phyloP scores from a whole-genome alignment of 2,797 vertebrate genomes.

The Oreochromis mossambicus region DNA sequence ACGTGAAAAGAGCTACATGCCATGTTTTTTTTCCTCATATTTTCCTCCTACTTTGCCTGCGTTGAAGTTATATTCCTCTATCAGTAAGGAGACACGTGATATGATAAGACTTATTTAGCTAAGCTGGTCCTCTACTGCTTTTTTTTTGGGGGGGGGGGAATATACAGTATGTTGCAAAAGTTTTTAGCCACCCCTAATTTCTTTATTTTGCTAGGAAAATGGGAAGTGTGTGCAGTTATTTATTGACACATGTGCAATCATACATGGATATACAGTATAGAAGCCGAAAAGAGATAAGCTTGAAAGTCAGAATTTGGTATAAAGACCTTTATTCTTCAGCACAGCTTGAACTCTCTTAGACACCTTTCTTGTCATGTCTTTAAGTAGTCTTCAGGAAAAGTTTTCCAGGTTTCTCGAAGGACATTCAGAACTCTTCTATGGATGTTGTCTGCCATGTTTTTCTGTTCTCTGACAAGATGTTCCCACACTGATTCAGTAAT shows the following conservation, averaged over 20 bases:
- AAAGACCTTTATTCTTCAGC: background rate
- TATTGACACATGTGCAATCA: background rate
- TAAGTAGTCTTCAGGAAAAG: background rate
- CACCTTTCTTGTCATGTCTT: background rate
- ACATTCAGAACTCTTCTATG: background rate
- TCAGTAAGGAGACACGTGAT: background rate
- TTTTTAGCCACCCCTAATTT: background rate
- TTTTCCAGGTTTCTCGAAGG: background rate
- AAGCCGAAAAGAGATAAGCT: background rate
- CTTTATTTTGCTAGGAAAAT: background rate
- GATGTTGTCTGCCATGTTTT: background rate
- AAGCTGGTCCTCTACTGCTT: background rate
- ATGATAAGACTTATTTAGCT: background rate
- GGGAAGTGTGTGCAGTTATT: background rate
- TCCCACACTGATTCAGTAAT: background rate
- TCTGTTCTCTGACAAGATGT: background rate
- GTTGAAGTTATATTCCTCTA: background rate
- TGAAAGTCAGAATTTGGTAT: background rate
- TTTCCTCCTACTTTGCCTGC: background rate
- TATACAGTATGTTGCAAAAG: background rate
- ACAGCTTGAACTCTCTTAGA: background rate
- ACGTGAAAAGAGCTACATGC: background rate
- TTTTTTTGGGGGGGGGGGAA: background rate
- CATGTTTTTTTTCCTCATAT: background rate
- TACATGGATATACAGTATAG: background rate